phyloP scores from a whole-genome alignment of 2,888 invertebrate species.

The Temnothorax rugatulus region DNA sequence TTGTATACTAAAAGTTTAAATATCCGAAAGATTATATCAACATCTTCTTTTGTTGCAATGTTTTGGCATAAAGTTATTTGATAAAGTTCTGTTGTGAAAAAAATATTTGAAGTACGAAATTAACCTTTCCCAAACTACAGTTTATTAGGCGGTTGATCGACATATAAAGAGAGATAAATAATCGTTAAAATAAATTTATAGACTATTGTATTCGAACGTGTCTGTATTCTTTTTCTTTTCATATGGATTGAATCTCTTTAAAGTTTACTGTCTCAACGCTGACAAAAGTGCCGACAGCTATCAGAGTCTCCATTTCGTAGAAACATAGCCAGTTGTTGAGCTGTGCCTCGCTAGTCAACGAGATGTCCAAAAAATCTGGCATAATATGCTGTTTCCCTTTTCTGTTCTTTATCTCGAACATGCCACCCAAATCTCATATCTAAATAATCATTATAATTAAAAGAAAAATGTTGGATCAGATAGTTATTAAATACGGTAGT shows the following conservation, averaged over 20 bases:
- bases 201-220: neutral
- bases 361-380: conserved; percentile 95
- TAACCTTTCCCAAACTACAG: conserved; percentile 93
- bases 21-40: neutral
- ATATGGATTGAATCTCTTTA: neutral
- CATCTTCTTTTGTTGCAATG: neutral
- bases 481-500: no score
- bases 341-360: conserved; percentile 91
- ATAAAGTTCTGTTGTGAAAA: neutral
- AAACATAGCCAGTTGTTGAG: conserved; percentile 96
- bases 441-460: no score
- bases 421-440: conserved; percentile 97
- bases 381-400: conserved; percentile 97
- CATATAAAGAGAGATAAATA: conserved; percentile 59
- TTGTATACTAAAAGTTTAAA: no score
- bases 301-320: conserved; percentile 95
- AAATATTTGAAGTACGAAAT: conserved; percentile 67
- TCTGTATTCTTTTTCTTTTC: neutral
- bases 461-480: no score
- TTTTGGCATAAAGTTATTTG: neutral
- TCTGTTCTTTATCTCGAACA: conserved; percentile 94
- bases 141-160: conserved; percentile 91
- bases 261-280: conserved; percentile 92
- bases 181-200: neutral
- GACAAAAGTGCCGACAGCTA: conserved; percentile 95